Evolutionary conservation across 2,113 vertebrate species (phyloP).

Genomic region (Grallaria varia): DNA sequence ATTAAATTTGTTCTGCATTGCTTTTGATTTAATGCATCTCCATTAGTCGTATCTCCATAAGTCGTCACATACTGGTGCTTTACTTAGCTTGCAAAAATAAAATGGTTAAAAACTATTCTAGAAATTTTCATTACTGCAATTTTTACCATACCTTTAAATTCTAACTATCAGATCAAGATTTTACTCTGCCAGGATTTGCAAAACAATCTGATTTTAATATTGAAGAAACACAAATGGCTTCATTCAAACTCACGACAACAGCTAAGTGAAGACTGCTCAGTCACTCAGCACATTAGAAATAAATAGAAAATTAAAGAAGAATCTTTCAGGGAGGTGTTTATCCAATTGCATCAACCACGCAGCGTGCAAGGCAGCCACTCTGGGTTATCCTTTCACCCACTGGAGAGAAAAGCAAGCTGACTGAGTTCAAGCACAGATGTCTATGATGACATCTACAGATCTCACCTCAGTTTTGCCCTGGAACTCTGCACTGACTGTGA

Average conservation of each 20-base stretch:
- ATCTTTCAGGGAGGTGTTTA: neutral
- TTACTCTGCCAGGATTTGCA: neutral
- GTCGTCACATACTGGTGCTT: neutral
- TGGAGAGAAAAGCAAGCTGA: neutral
- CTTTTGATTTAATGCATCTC: neutral
- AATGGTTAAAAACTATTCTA: neutral
- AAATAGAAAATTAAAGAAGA: neutral
- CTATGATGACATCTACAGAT: neutral
- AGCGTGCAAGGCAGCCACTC: neutral
- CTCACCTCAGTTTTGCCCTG: neutral
- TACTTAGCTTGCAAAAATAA: neutral
- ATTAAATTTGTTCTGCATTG: neutral
- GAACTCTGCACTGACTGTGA: neutral
- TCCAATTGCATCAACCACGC: fast-evolving
- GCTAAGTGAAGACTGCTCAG: neutral
- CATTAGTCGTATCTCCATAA: neutral
- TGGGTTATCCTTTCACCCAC: neutral
- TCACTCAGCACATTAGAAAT: neutral
- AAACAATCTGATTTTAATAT: fast-evolving
- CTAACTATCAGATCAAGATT: neutral
- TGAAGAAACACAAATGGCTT: neutral
- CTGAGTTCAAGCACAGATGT: neutral
- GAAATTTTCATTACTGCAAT: neutral
- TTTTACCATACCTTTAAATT: neutral
- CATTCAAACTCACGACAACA: neutral